Evolutionary conservation across 1,140 invertebrate genomes (phyloP).

Genomic region (Drosophila ficusphila): DNA sequence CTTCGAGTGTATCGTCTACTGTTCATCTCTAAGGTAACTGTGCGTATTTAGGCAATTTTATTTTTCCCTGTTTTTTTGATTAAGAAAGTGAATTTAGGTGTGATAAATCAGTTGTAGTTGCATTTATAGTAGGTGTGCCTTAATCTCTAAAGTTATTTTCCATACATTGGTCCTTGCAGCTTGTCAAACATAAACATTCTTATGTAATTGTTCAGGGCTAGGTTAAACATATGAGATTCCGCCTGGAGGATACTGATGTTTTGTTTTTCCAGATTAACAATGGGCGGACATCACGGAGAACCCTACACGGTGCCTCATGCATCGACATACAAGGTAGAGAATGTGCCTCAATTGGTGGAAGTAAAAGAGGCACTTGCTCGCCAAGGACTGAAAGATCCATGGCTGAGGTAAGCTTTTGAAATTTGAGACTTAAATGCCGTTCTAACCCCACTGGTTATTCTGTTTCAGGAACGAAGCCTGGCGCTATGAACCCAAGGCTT

Average conservation of each 20-base stretch:
- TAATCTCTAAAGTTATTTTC: not conserved
- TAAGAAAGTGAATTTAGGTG: not conserved
- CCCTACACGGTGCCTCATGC: slow-evolving; percentile 88
- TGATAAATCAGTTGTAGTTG: not conserved
- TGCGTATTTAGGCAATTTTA: slow-evolving; percentile 10
- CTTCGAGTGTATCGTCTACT: not conserved
- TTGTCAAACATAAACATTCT: slow-evolving; percentile 42
- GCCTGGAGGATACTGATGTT: slow-evolving; percentile 5
- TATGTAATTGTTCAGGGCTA: slow-evolving; percentile 63
- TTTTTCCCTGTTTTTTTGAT: not conserved
- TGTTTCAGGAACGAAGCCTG: slow-evolving; percentile 89
- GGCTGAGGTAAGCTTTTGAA: slow-evolving; percentile 87
- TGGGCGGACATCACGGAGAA: slow-evolving; percentile 86
- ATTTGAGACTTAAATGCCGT: no score
- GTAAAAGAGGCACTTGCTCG: slow-evolving; percentile 87
- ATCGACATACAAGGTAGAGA: slow-evolving; percentile 90
- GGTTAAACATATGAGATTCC: slow-evolving; percentile 38
- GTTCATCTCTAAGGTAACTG: slow-evolving; percentile 21
- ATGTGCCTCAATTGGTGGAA: slow-evolving; percentile 86
- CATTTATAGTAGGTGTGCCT: not conserved
- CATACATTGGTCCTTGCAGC: not conserved
- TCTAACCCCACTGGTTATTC: not conserved
- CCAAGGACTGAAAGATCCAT: slow-evolving; percentile 91
- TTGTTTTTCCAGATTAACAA: slow-evolving; percentile 60
- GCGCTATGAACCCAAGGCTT: slow-evolving; percentile 86